A percentile compares a stretch with the other conserved stretches of the same genome.
These are phyloP conservation scores for Cygnus atratus DNA, from an alignment of 2,113 vertebrate genomes.

Conservation along the genomic window DNA sequence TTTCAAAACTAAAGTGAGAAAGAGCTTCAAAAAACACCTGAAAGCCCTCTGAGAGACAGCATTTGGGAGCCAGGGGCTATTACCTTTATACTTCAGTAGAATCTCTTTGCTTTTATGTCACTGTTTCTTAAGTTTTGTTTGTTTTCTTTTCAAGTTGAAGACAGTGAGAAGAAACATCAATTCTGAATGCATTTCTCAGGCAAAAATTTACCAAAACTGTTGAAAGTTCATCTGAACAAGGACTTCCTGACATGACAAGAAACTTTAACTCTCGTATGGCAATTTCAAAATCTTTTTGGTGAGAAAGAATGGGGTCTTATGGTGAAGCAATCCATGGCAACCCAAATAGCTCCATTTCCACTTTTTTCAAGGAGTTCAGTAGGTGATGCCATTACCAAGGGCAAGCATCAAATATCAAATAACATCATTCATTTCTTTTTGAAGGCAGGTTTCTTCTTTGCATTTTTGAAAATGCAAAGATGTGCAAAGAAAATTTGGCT, in stretches of 20 bases:
- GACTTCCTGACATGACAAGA: not conserved
- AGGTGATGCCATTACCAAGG: not conserved
- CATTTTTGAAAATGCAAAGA: not conserved
- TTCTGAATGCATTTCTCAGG: not conserved
- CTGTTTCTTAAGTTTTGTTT: not conserved
- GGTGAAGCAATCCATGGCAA: not conserved
- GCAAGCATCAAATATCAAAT: not conserved
- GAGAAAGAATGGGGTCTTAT: not conserved
- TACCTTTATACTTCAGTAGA: not conserved
- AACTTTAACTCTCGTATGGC: not conserved
- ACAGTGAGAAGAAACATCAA: not conserved
- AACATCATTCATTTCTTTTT: not conserved
- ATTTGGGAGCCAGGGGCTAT: not conserved
- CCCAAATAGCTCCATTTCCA: not conserved
- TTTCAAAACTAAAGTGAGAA: not conserved
- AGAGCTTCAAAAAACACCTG: conserved; percentile 8
- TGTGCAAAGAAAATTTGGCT: too few species aligned
- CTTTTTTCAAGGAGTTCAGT: not conserved
- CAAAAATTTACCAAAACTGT: not conserved
- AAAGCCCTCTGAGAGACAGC: not conserved
- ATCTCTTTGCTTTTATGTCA: not conserved
- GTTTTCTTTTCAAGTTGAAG: not conserved
- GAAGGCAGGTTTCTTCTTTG: not conserved
- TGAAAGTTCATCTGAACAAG: not conserved
- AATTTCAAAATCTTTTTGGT: not conserved